Evolutionary conservation across 2,888 invertebrate genomes (phyloP).

Genomic region (Timema podura): DNA sequence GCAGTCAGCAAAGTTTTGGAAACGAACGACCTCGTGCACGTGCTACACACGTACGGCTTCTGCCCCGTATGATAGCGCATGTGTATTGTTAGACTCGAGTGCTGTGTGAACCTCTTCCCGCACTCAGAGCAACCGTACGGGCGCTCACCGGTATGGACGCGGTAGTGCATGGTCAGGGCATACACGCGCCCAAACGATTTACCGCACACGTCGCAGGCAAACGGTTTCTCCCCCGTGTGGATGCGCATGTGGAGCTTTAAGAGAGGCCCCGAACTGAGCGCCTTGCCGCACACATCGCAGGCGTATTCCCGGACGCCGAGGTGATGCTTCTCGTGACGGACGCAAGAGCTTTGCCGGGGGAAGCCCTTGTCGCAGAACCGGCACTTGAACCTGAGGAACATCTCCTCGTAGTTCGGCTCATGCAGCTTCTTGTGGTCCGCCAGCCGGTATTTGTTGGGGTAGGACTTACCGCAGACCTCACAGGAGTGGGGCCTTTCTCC

Average conservation of each 20-base stretch:
- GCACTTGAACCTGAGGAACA: no score
- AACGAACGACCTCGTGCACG: constrained; percentile 59
- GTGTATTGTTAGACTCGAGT: constrained; percentile 58
- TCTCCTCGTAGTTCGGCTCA: no score
- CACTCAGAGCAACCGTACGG: constrained; percentile 40
- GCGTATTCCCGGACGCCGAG: constrained; percentile 8
- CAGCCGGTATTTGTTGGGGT: no score
- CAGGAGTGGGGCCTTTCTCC: constrained; percentile 28
- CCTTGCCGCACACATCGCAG: constrained; percentile 21
- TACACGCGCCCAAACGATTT: constrained; percentile 37
- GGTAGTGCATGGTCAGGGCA: constrained; percentile 37
- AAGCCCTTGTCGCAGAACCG: no score
- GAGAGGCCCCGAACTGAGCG: neutral
- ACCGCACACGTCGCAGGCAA: constrained; percentile 36
- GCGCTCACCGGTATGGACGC: constrained; percentile 38
- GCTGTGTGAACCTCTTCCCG: constrained; percentile 45
- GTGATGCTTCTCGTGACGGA: no score
- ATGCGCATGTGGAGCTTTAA: constrained; percentile 16
- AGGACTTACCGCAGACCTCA: constrained; percentile 24
- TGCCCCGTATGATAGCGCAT: constrained; percentile 58
- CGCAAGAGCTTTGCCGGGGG: no score
- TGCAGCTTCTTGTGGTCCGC: no score
- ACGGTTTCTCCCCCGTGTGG: constrained; percentile 24
- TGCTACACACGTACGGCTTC: constrained; percentile 54
- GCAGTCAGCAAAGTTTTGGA: constrained; percentile 59